Percentiles rank a stretch among this genome's conserved stretches.
These are phyloP conservation scores for Euwallacea fornicatus DNA, from an alignment of 1,140 invertebrate genomes.

Conservation along the genomic window DNA sequence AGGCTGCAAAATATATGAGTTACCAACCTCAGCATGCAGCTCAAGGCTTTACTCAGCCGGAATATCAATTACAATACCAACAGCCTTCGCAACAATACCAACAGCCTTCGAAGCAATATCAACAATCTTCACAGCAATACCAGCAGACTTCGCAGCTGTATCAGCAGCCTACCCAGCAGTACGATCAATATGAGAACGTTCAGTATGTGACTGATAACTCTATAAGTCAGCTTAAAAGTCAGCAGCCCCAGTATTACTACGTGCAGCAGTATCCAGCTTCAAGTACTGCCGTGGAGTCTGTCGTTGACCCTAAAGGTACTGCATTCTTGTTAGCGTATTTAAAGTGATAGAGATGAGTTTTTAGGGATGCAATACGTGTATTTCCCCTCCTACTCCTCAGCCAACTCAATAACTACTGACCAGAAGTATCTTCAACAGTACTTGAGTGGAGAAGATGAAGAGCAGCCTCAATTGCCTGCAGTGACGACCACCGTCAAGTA, in stretches of 20 bases:
- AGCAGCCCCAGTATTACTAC: constrained; percentile 44
- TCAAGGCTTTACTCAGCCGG: constrained; percentile 9
- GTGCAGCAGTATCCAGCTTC: constrained; percentile 43
- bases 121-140: constrained; percentile 23
- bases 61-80: constrained; percentile 6
- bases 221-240: constrained; percentile 30
- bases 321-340: too few species aligned
- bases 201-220: constrained; percentile 44
- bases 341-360: background rate
- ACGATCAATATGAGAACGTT: constrained; percentile 41
- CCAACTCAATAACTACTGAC: constrained; percentile 28
- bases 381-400: constrained; percentile 10
- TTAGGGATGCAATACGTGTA: background rate
- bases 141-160: constrained; percentile 4
- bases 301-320: constrained; percentile 46
- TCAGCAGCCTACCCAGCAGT: constrained; percentile 33
- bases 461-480: constrained; percentile 18
- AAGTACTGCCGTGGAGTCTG: constrained; percentile 42
- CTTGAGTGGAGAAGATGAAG: constrained; percentile 11
- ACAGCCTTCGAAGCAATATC: constrained; percentile 7
- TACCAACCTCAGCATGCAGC: background rate
- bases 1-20: background rate
- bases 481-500: constrained; percentile 21
- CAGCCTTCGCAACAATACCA: constrained; percentile 23
- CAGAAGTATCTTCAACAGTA: constrained; percentile 39